These are phyloP conservation scores for Drosophila ohnishii DNA, from an alignment of 1,140 invertebrate species.

Conservation along the genomic window DNA sequence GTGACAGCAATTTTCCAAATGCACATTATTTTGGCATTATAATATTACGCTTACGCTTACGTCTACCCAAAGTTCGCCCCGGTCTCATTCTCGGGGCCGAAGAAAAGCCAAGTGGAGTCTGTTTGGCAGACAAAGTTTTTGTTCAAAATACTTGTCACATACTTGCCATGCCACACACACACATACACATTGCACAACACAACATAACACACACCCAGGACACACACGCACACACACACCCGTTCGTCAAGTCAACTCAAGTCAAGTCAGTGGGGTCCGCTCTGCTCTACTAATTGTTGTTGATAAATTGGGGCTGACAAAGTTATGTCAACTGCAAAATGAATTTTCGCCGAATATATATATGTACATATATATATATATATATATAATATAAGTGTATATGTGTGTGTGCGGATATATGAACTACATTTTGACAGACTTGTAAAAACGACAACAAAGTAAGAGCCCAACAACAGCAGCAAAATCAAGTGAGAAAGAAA, in stretches of 20 bases:
- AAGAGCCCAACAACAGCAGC: conserved; percentile 54
- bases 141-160: conserved; percentile 78
- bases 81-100: conserved; percentile 28
- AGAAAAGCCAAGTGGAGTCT: conserved; percentile 53
- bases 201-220: background rate
- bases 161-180: conserved; percentile 64
- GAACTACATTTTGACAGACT: conserved; percentile 79
- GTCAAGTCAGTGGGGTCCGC: conserved; percentile 26
- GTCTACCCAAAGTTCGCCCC: conserved; percentile 18
- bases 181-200: conserved; percentile 5
- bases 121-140: conserved; percentile 74
- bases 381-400: background rate
- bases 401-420: conserved; percentile 46
- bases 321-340: conserved; percentile 81
- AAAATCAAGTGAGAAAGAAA: conserved; percentile 42
- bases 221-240: background rate
- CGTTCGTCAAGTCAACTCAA: conserved; percentile 30
- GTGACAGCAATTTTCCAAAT: conserved; percentile 48
- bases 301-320: conserved; percentile 80
- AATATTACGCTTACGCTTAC: conserved; percentile 69
- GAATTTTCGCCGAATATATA: conserved; percentile 75
- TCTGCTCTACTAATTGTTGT: conserved; percentile 80
- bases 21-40: conserved; percentile 68
- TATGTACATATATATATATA: background rate
- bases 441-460: conserved; percentile 73